Base-by-base conservation (phyloP, 2,113 vertebrate species). In the Microtus ochrogaster region DNA sequence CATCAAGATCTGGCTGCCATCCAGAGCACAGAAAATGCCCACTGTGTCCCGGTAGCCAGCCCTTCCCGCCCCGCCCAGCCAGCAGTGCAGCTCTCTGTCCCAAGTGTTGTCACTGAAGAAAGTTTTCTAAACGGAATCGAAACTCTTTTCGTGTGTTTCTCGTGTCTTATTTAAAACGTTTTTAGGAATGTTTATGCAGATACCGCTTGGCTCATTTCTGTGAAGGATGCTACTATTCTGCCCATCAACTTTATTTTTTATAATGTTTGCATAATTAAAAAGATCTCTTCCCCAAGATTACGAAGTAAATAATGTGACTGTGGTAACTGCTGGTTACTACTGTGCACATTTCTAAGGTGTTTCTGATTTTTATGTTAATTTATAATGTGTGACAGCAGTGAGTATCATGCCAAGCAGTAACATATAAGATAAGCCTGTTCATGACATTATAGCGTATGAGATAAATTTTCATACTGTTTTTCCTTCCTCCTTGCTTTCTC, bases 201-300 rank as follows among this genome's bases (percentile, higher is more conserved):
- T 89, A 21, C 41, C 44, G 17, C 66, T 74, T 68, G 24, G 24
- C 36, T 79, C 84, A 41, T 70, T 85, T 89, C 24, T 90, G 28
- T 87, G 74, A 94, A 74, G 63, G 73, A 19, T 36, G 4, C 44
- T 24, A 33, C 44, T 24, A 28, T 79, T 28, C 47, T 65, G 28
- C 21, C 74, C 58, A 3, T 58, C 72, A 28, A 16, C 73, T 95
- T 86, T 65, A 81, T 95, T 94, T 94, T 94, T 94, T 72, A 74
- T 55, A 14, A 65, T 81, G 86, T 79, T 96, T 90, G 13, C 41
- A 49, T 87, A 95, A 89, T 94, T 68, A 90, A 89, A 63, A 22
- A 83, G 26, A n/a, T 36, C 16, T 52, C 22, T 24, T 82, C n/a
- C 52, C 19, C 33, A 55, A 58, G 14, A 30, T 84, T 77, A 90